Base-by-base conservation (phyloP, 2,113 vertebrate species). In the Gasterosteus nipponicus region DNA sequence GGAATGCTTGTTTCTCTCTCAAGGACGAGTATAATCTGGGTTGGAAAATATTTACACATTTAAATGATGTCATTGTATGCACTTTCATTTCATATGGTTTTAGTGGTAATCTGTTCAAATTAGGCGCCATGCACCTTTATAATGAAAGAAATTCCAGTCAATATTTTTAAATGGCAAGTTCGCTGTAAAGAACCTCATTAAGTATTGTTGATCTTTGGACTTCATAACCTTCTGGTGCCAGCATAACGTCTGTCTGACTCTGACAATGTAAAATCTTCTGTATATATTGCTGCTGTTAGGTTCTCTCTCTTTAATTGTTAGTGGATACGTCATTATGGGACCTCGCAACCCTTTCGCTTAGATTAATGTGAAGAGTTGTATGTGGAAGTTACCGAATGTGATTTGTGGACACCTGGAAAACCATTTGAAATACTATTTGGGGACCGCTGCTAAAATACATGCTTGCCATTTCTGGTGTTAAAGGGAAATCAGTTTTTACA, bases 401-500 rank as follows among this genome's bases (percentile, higher is more conserved):
- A 71, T 77, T 78, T 58, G 38, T 80, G 69, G 78, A 68, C 26
- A 82, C 33, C 46, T 12, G 44, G 41, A 75, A 77, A 73, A 35
- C 33, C 51, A 12, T 59, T 57, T 59, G 14, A 56, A 41, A 70
- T 47, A 29, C 47, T 31, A 35, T 47, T 51, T 49, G 18, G 33
- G 76, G 26, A 59, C 64, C 38, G 29, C 71, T 10, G 3, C 12
- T 75, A 51, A 72, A 57, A 56, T 76, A 39, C 47, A 42, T 82
- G 75, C 71, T 81, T 81, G 49, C 46, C 22, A 77, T 70, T 80
- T 73, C 60, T 72, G 88, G 64, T 92, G 59, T 91, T 89, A 1
- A 92, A 91, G 90, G 86, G 87, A 91, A 90, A 57, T 86, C 63
- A n/a, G 58, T n/a, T 86, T 89, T 76, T 68, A 69, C 53, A 72